Base-by-base conservation (phyloP, 2,888 invertebrate species). In the Chaetoderma sp. region DNA sequence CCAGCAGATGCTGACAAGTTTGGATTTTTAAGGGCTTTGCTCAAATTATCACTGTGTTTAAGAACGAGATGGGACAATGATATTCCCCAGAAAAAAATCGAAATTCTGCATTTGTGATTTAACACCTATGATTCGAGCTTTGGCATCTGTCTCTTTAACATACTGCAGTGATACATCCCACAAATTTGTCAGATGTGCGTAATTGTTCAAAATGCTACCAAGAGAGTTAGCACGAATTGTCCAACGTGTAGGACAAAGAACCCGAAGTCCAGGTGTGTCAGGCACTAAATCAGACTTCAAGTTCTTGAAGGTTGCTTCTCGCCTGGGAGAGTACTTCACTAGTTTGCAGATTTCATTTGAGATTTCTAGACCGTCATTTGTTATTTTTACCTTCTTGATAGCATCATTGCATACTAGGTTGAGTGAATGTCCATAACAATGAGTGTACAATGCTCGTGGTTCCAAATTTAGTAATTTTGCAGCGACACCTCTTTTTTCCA, bases 391-490 rank as follows among this genome's bases (percentile, higher is more conserved):
- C 2, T 28, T 5, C 36, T 68, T 64, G 25, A 69, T 61, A 4
- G 68, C 44, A 44, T 70, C 70, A 16, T 54, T 47, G 32, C 49
- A 52, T 18, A 67, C 67, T n/a, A 73, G 57, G 30, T 67, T 63
- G n/a, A 69, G 49, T n/a, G 65, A 55, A 63, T 73, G 69, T 0
- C 65, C 67, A 54, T 71, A 67, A 42, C 71, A 72, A 27, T 71
- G 72, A 4, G 65, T 67, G 39, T 67, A 67, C 8, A 71, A 27
- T 5, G 73, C 73, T 47, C 21, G 16, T 13, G 49, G 49, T 47
- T 47, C 13, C 49, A 47, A 47, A 16, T 47, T 13, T 21, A 18
- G 28, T 28, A 52, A 18, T 21, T 23, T 52, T 10, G 28, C 32
- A 13, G 52, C 52, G 13, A 52, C 52, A n/a, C 52, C 52, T n/a